Evolutionary conservation across 2,113 vertebrate species (phyloP), one percentile per base, ranked within the genome.

Genomic region (Ictidomys tridecemlineatus): DNA sequence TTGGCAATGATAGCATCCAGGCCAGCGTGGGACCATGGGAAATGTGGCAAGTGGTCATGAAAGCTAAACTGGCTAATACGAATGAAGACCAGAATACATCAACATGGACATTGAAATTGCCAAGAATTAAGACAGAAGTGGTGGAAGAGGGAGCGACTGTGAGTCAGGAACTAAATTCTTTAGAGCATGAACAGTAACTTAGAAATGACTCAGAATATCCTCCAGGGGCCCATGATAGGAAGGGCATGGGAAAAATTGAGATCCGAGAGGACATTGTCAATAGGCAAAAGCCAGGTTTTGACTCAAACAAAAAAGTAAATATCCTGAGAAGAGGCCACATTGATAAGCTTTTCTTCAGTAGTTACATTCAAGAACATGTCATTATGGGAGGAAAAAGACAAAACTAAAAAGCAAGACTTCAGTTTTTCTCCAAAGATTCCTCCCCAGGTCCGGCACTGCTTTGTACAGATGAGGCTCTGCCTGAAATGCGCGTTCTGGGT

Each of bases 271-370:
- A 87, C 30, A 14, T 1, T 79, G 9, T 13, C 12, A 2, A 22
- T n/a, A 72, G 42, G 2, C 9, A 11, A 92, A 8, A 80, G 28
- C 3, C 51, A 24, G 28, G 24, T 76, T 92, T n/a, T 20, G 26
- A 8, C 48, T 45, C 8, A 83, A 37, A 79, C 9, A 61, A 90
- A 79, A 42, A 74, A 24, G 37, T 39, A 58, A 80, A 30, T 28
- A 39, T 30, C 24, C 17, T 51, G 12, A 56, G 37, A 70, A 11
- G 12, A 78, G 42, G 3, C 11, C 65, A 28, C 7, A 2, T 67
- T 84, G 89, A 32, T 39, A 85, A 58, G 67, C 2, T 42, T 94
- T 74, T 77, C 34, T 53, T 79, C 88, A 94, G 89, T 13, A 85
- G 7, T 65, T 77, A 11, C 32, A 48, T 61, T 79, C 79, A 37